phyloP scores from a whole-genome alignment of 37 sponge, comb jelly and placozoan species.

The Eunapius fragilis region DNA sequence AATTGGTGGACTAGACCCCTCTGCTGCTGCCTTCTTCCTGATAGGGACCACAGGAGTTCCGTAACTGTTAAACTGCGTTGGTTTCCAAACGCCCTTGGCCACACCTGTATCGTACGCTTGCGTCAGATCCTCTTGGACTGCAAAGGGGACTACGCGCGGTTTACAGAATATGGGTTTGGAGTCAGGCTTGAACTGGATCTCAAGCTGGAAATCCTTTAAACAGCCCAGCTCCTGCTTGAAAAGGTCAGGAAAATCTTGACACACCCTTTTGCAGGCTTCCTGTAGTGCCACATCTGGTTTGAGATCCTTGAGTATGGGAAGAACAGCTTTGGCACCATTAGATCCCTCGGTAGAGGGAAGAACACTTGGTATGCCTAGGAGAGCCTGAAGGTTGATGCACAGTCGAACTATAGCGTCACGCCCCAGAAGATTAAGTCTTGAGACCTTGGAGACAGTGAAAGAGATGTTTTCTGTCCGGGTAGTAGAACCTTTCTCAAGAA shows the following conservation, averaged over 20 bases:
- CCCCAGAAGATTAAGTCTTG: not conserved
- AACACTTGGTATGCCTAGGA: not conserved
- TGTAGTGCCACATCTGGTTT: not conserved
- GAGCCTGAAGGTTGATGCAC: not conserved
- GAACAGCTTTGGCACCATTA: not conserved
- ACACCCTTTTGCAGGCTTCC: not conserved
- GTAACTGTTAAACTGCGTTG: not conserved
- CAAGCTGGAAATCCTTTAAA: not conserved
- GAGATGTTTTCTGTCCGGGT: not conserved
- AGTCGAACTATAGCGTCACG: not conserved
- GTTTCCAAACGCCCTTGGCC: not conserved
- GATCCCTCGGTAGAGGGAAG: not conserved
- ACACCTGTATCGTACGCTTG: not conserved
- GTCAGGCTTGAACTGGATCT: not conserved
- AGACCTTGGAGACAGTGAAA: not conserved
- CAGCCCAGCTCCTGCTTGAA: not conserved
- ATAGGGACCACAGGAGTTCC: not conserved
- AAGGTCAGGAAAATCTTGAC: not conserved
- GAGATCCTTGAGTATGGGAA: not conserved
- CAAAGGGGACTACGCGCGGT: not conserved
- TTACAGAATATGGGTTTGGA: not conserved
- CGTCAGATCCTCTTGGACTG: not conserved
- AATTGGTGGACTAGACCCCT: not conserved
- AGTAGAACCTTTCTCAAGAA: not conserved
- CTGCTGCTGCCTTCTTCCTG: not conserved